phyloP scores from a whole-genome alignment of 2,888 invertebrate species.

The Linyphia triangularis region DNA sequence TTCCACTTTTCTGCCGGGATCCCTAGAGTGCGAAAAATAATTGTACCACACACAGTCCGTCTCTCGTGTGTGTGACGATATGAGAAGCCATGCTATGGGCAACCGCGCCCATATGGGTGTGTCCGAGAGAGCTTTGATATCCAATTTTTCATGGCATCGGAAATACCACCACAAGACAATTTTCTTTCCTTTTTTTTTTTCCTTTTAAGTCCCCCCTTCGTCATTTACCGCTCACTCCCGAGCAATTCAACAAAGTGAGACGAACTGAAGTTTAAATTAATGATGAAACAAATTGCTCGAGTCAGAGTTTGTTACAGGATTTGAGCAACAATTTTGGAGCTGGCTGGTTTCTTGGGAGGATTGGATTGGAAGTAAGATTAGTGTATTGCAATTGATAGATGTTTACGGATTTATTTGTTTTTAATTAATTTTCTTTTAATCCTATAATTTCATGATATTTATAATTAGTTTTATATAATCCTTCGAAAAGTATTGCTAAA shows the following conservation, averaged over 20 bases:
- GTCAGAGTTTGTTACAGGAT: conserved; percentile 32
- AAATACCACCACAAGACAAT: conserved; percentile 12
- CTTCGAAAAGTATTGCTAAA: too few species aligned
- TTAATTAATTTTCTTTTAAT: too few species aligned
- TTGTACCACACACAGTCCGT: conserved; percentile 50
- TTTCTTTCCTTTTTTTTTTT: background rate
- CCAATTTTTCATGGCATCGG: conserved; percentile 58
- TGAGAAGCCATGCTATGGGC: background rate
- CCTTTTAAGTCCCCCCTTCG: conserved; percentile 8
- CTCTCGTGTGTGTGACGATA: conserved; percentile 14
- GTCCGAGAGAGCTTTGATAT: conserved; percentile 52
- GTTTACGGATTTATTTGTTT: too few species aligned
- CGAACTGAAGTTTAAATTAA: conserved; percentile 46
- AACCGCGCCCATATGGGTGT: conserved; percentile 60
- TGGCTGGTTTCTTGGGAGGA: background rate
- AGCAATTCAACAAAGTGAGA: conserved; percentile 48
- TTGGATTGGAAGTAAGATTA: background rate
- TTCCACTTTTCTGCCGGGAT: background rate
- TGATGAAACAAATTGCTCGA: conserved; percentile 63
- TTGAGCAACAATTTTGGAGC: conserved; percentile 45
- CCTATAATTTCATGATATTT: too few species aligned
- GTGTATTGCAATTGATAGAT: conserved; percentile 11
- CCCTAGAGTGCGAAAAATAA: conserved; percentile 42
- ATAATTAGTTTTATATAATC: too few species aligned
- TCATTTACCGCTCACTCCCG: conserved; percentile 35